Conservation (phyloP, 2,113 vertebrate genomes). For the Spermophilus dauricus region DNA sequence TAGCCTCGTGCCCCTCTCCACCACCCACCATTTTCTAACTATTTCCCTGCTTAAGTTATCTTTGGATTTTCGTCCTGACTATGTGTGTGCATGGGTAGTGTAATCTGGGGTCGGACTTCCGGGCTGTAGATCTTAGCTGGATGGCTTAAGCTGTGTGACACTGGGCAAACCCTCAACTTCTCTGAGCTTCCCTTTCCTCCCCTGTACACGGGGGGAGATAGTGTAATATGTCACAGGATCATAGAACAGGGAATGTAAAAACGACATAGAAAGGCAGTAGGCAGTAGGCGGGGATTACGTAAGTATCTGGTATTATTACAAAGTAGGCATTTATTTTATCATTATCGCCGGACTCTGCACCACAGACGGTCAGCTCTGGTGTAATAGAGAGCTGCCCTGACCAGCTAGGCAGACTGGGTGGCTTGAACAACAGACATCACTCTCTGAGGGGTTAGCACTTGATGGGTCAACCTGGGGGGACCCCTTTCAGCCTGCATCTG, state of each 20-base stretch:
- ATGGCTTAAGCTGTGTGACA: background rate
- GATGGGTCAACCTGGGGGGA: background rate
- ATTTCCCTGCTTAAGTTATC: background rate
- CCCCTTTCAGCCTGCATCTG: background rate
- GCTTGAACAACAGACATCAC: background rate
- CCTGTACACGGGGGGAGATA: background rate
- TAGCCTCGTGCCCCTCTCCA: background rate
- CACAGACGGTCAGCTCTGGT: no score
- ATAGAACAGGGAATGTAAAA: background rate
- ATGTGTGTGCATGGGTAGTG: rapidly evolving
- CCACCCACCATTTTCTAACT: background rate
- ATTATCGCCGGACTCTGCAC: no score
- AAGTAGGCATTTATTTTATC: background rate
- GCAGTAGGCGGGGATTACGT: rapidly evolving
- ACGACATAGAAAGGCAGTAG: background rate
- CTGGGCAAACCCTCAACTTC: background rate
- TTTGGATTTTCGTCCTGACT: background rate
- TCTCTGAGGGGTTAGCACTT: background rate
- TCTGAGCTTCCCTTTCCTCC: background rate
- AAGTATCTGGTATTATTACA: background rate
- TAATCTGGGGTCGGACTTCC: background rate
- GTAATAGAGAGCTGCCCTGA: background rate
- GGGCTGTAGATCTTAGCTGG: background rate
- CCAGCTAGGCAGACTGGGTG: background rate
- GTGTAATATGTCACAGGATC: background rate